Conservation (phyloP, 2,888 invertebrate species). For the Dendrolimus houi region DNA sequence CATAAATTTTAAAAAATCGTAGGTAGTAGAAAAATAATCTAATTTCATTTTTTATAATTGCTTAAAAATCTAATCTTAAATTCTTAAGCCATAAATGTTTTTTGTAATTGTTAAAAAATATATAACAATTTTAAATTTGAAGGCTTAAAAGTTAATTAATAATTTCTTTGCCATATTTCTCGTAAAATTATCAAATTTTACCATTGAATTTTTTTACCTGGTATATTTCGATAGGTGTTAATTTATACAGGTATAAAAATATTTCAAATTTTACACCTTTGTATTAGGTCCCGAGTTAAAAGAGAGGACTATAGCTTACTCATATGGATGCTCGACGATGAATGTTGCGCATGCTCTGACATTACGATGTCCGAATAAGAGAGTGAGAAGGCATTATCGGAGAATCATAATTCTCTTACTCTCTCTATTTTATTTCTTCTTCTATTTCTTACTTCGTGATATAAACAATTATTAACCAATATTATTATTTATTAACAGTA, state of each 20-base stretch:
- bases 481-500: too few relatives aligned
- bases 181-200: neutral
- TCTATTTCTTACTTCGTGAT: too few relatives aligned
- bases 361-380: too few relatives aligned
- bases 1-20: neutral
- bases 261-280: neutral
- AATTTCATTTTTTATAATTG: neutral
- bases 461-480: too few relatives aligned
- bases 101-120: neutral
- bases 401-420: too few relatives aligned
- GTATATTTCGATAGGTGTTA: neutral
- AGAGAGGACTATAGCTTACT: neutral
- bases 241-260: neutral
- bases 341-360: too few relatives aligned
- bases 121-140: neutral
- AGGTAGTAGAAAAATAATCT: neutral
- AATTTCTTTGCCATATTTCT: neutral
- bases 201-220: neutral
- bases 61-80: neutral
- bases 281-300: neutral
- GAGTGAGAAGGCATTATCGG: too few relatives aligned
- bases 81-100: neutral
- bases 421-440: too few relatives aligned
- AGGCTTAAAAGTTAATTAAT: neutral
- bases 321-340: too few relatives aligned